Evolutionary conservation across 1,140 invertebrate species (phyloP).

Genomic region (Drosophila oshimai): DNA sequence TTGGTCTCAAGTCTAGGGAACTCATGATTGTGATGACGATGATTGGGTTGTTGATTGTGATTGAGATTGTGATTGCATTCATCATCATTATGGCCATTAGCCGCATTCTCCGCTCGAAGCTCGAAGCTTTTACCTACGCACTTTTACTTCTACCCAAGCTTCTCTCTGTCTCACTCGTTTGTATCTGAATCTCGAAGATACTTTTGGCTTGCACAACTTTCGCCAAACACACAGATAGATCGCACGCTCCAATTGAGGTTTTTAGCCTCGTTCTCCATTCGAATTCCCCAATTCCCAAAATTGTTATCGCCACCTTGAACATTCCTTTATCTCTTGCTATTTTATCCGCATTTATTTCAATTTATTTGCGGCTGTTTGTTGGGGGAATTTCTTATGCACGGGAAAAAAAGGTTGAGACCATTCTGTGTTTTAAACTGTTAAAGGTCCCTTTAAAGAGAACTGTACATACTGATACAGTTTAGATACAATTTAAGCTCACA

Average conservation of each 20-base stretch:
- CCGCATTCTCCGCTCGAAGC: constrained; percentile 39
- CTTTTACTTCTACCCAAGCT: constrained; percentile 53
- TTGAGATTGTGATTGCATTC: constrained; percentile 69
- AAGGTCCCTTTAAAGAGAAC: no score
- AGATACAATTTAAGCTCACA: no score
- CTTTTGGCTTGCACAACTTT: constrained; percentile 50
- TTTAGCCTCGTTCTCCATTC: constrained; percentile 29
- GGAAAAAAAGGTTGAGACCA: background rate
- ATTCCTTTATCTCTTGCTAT: constrained; percentile 27
- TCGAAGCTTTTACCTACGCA: constrained; percentile 71
- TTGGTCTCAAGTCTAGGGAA: constrained; percentile 26
- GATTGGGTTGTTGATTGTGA: constrained; percentile 35
- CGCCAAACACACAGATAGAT: constrained; percentile 50
- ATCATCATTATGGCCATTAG: constrained; percentile 69
- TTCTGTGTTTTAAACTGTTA: no score
- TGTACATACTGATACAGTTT: no score
- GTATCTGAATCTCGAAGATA: background rate
- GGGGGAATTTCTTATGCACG: background rate
- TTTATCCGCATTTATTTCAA: constrained; percentile 34
- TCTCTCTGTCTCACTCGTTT: background rate
- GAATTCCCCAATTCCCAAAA: constrained; percentile 32
- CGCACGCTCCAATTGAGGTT: constrained; percentile 70
- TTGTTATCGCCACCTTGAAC: constrained; percentile 34
- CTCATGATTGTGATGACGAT: constrained; percentile 23
- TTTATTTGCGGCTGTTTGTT: constrained; percentile 25